A percentile compares a stretch with the other conserved stretches of the same genome.
These are phyloP conservation scores for Cassiopea xamachana DNA, from an alignment of 30 jellyfish, hydroid and myxozoan genomes.

Conservation along the genomic window DNA sequence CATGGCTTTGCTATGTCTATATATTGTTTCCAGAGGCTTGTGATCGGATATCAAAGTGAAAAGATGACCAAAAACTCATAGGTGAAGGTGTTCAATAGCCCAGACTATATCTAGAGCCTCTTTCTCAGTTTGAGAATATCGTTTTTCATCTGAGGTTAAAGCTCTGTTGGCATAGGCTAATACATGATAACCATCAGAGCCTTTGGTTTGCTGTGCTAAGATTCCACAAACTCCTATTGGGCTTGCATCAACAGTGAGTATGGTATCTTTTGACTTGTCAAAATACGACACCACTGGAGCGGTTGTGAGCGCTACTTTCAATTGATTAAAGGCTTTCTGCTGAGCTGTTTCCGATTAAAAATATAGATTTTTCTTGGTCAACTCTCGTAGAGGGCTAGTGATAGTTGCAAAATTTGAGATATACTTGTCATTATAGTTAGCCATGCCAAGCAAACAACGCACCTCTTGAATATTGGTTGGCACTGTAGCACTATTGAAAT, in stretches of 20 bases:
- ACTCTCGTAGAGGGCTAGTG: slow-evolving; percentile 57
- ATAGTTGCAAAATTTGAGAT: slow-evolving; percentile 26
- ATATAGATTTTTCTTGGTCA: slow-evolving; percentile 31
- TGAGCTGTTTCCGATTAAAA: slow-evolving; percentile 23
- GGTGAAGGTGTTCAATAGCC: slow-evolving; percentile 33
- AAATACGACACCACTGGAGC: slow-evolving; percentile 46
- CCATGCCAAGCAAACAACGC: slow-evolving; percentile 53
- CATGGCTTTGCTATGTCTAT: slow-evolving; percentile 6
- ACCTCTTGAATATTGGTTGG: slow-evolving; percentile 49
- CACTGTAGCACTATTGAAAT: slow-evolving; percentile 6
- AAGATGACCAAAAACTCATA: slow-evolving; percentile 13
- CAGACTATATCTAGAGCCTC: slow-evolving; percentile 39
- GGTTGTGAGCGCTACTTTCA: slow-evolving; percentile 24
- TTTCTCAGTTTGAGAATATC: slow-evolving; percentile 51
- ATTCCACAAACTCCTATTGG: slow-evolving; percentile 48
- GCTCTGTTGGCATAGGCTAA: slow-evolving; percentile 36
- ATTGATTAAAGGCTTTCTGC: slow-evolving; percentile 2
- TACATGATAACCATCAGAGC: background rate
- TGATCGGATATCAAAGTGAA: slow-evolving; percentile 41
- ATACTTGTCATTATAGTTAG: slow-evolving; percentile 34
- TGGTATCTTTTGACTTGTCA: slow-evolving; percentile 33
- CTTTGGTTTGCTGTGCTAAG: slow-evolving; percentile 25
- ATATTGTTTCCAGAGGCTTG: slow-evolving; percentile 42
- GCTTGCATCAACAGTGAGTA: slow-evolving; percentile 18
- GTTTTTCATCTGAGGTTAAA: slow-evolving; percentile 22